A percentile compares a stretch with the other conserved stretches of the same genome.
Conservation (phyloP, 92 coral and sea anemone genomes). For the Bergia sp. region DNA sequence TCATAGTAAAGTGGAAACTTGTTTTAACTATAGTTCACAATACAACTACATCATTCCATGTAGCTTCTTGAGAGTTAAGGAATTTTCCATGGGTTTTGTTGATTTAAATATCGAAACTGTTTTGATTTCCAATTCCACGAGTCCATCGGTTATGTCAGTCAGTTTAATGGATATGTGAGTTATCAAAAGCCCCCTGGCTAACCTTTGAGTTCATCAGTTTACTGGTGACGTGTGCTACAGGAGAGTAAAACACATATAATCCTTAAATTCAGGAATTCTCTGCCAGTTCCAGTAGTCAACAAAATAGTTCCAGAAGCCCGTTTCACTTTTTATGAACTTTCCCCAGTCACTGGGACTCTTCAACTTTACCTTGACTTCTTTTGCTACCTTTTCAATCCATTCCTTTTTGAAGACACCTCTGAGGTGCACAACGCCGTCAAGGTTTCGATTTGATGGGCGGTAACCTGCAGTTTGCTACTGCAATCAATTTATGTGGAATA, state of each 20-base stretch:
- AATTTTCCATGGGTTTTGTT: too few species aligned
- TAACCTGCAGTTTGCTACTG: constrained; percentile 1
- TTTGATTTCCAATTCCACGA: too few species aligned
- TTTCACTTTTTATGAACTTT: constrained; percentile 44
- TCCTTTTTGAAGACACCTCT: constrained; percentile 69
- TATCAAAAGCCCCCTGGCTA: not conserved
- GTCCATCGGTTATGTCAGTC: too few species aligned
- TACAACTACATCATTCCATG: too few species aligned
- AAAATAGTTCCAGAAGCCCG: constrained; percentile 55
- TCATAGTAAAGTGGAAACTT: too few species aligned
- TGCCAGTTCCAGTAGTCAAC: constrained; percentile 73
- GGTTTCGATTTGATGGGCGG: constrained; percentile 51
- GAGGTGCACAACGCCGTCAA: constrained; percentile 77
- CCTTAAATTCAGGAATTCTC: constrained; percentile 62
- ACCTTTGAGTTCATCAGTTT: constrained; percentile 69
- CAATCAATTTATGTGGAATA: not conserved
- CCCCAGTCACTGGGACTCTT: constrained; percentile 63
- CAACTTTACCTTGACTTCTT: constrained; percentile 59
- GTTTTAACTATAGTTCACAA: too few species aligned
- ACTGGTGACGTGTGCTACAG: constrained; percentile 51
- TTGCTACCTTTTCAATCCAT: constrained; percentile 69
- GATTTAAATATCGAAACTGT: too few species aligned
- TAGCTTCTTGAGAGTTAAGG: too few species aligned
- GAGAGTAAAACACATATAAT: constrained; percentile 37
- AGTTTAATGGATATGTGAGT: too few species aligned